phyloP scores from a whole-genome alignment of 2,888 invertebrate genomes.

The Lasius platythorax region DNA sequence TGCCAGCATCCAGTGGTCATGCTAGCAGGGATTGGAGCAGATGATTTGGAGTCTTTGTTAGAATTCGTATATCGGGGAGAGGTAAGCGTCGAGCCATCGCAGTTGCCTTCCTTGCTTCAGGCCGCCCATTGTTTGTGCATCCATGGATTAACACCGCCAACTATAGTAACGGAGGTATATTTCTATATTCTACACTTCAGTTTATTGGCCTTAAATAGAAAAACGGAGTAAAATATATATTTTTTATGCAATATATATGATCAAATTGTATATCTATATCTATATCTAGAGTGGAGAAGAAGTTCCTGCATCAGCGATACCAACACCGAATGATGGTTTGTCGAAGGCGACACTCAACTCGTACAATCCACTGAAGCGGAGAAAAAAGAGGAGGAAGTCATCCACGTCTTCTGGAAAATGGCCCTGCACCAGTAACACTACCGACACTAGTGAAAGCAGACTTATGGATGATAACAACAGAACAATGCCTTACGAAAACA shows the following conservation, averaged over 20 bases:
- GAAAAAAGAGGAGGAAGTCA: slow-evolving; percentile 87
- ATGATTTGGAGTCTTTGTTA: slow-evolving; percentile 88
- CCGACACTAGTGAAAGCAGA: slow-evolving; percentile 72
- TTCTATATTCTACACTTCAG: neutral
- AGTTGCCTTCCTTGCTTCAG: slow-evolving; percentile 88
- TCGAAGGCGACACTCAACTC: slow-evolving; percentile 86
- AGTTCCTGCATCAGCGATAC: slow-evolving; percentile 81
- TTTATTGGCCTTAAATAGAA: neutral
- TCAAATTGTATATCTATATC: neutral
- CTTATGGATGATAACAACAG: slow-evolving; percentile 72
- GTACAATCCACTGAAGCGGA: slow-evolving; percentile 87
- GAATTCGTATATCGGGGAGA: slow-evolving; percentile 89
- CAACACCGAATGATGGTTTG: slow-evolving; percentile 85
- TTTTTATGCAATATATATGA: slow-evolving; percentile 1
- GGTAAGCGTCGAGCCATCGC: slow-evolving; percentile 89
- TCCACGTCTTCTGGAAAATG: slow-evolving; percentile 81
- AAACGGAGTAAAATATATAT: neutral
- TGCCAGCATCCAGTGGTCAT: slow-evolving; percentile 90
- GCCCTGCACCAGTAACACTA: slow-evolving; percentile 71
- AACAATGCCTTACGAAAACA: slow-evolving; percentile 75
- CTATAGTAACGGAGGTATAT: slow-evolving; percentile 84
- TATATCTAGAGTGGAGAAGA: slow-evolving; percentile 81
- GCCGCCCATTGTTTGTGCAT: slow-evolving; percentile 89
- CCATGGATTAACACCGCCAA: slow-evolving; percentile 88
- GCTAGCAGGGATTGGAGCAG: slow-evolving; percentile 89